Evolutionary conservation across 1,140 invertebrate genomes (phyloP).

Genomic region (Globodera ellingtonae): DNA sequence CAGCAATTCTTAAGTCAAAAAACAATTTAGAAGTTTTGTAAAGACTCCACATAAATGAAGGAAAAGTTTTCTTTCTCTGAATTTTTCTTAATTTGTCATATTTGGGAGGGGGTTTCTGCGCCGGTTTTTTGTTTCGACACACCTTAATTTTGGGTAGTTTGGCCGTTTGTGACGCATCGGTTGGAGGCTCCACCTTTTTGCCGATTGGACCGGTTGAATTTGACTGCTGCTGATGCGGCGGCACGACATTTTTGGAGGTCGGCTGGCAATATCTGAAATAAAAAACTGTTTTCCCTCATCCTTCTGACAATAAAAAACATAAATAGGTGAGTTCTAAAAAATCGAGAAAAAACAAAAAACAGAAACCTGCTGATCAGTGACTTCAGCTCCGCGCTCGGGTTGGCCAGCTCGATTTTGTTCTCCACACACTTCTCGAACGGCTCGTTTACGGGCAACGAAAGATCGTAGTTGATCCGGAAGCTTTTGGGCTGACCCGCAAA

Average conservation of each 20-base stretch:
- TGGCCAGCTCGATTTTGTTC: slow-evolving; percentile 25
- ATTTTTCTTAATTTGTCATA: background rate
- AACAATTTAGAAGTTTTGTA: background rate
- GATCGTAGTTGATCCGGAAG: slow-evolving; percentile 11
- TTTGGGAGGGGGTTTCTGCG: too few species aligned
- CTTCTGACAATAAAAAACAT: background rate
- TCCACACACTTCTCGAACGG: background rate
- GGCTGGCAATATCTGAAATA: slow-evolving; percentile 2
- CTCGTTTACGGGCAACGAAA: background rate
- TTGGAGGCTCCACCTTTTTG: too few species aligned
- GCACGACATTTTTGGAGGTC: background rate
- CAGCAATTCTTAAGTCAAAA: too few species aligned
- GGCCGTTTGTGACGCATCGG: background rate
- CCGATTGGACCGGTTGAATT: too few species aligned
- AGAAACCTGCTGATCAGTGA: background rate
- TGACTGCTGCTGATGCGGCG: too few species aligned
- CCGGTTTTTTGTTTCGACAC: too few species aligned
- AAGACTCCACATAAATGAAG: background rate
- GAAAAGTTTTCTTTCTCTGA: background rate
- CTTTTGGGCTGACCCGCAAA: slow-evolving; percentile 21
- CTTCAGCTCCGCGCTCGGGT: slow-evolving; percentile 12
- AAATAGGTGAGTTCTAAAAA: too few species aligned
- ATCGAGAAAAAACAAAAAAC: background rate
- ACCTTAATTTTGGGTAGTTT: background rate
- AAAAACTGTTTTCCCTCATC: background rate